These are phyloP conservation scores for Onychomys torridus DNA, from an alignment of 2,797 vertebrate species.

Conservation along the genomic window DNA sequence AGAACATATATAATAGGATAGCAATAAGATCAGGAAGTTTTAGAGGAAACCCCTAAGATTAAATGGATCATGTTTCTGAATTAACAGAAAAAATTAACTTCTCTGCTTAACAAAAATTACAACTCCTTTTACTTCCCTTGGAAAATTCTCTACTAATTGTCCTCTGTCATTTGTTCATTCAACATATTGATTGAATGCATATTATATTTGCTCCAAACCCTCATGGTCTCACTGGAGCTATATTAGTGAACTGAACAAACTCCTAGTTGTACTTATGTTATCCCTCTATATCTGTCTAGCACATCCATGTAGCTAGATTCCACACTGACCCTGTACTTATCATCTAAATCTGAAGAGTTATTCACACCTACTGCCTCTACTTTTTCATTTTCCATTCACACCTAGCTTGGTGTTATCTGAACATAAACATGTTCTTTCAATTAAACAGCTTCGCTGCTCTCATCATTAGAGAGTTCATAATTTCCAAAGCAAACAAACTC, in stretches of 20 bases:
- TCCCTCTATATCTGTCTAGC: neutral
- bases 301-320: neutral
- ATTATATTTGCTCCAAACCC: neutral
- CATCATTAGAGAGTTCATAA: neutral
- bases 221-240: neutral
- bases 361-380: neutral
- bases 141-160: conserved; percentile 14
- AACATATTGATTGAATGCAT: neutral
- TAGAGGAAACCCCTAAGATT: neutral
- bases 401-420: neutral
- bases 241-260: neutral
- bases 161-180: neutral
- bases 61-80: conserved; percentile 11
- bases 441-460: neutral
- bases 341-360: conserved; percentile 4
- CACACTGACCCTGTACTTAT: neutral
- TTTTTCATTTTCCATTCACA: neutral
- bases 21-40: neutral
- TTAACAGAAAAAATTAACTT: neutral
- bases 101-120: neutral
- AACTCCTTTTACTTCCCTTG: neutral
- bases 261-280: neutral
- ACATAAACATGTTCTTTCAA: neutral
- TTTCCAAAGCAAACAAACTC: conserved; percentile 15
- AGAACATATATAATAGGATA: neutral